Percentiles rank a stretch among this genome's conserved stretches.
phyloP scores from a whole-genome alignment of 92 coral and sea anemone genomes.

The Porites cylindrica region DNA sequence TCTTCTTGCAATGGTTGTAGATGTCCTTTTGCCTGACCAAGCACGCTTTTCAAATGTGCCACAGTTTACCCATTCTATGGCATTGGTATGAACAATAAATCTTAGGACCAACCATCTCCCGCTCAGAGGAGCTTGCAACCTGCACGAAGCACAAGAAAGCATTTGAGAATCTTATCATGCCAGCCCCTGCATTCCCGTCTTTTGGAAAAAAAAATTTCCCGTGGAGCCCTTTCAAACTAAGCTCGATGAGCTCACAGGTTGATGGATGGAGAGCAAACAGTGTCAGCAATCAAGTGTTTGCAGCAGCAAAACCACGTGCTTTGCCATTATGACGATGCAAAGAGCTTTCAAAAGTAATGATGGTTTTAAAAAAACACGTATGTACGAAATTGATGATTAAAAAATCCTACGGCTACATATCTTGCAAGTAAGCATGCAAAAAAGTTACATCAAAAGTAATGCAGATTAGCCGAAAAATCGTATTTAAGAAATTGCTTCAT shows the following conservation, averaged over 20 bases:
- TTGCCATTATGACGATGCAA: too few species aligned
- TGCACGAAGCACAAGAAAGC: conserved; percentile 45
- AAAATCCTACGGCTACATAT: too few species aligned
- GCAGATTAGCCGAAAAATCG: too few species aligned
- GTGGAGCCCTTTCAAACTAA: conserved; percentile 51
- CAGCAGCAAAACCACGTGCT: too few species aligned
- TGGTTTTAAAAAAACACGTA: too few species aligned
- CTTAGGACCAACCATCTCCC: conserved; percentile 39
- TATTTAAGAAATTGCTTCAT: too few species aligned
- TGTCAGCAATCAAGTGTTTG: too few species aligned
- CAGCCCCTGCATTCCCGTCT: conserved; percentile 52
- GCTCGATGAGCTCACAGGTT: conserved; percentile 44
- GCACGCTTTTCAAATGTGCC: conserved; percentile 25
- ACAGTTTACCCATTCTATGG: conserved; percentile 33
- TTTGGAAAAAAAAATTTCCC: conserved; percentile 58
- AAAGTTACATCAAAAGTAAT: too few species aligned
- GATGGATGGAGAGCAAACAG: conserved; percentile 21
- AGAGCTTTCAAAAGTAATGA: too few species aligned
- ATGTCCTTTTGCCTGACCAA: conserved; percentile 52
- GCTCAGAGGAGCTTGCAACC: conserved; percentile 54
- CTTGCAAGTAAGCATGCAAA: too few species aligned
- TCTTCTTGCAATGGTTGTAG: conserved; percentile 48
- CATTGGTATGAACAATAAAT: conserved; percentile 34
- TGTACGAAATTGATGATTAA: too few species aligned
- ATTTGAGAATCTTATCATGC: conserved; percentile 27